phyloP scores from a whole-genome alignment of 2,888 invertebrate species.

The Tethea ocularis region DNA sequence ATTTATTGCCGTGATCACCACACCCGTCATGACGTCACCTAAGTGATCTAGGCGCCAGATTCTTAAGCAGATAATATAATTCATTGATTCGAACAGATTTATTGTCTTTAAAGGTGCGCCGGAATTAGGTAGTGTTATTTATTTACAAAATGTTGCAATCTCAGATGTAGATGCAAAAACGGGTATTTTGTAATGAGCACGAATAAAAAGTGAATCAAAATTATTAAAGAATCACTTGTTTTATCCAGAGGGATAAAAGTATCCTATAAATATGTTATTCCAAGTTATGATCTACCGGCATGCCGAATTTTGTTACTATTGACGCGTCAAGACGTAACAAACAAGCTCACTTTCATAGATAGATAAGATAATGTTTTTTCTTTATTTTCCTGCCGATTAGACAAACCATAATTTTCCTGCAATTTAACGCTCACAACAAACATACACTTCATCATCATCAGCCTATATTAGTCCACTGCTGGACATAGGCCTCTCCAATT shows the following conservation, averaged over 20 bases:
- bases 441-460: no score
- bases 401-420: neutral
- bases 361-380: neutral
- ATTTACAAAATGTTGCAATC: slow-evolving; percentile 4
- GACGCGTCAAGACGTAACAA: no score
- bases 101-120: slow-evolving; percentile 8
- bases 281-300: no score
- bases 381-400: neutral
- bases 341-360: no score
- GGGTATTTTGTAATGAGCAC: neutral
- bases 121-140: slow-evolving; percentile 1
- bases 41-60: slow-evolving; percentile 7
- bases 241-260: no score
- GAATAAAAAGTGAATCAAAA: neutral
- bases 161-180: neutral
- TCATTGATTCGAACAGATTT: slow-evolving; percentile 9
- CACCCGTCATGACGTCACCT: slow-evolving; percentile 8
- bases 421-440: neutral
- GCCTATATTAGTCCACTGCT: no score
- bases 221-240: no score
- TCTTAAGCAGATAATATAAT: slow-evolving; percentile 9
- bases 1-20: slow-evolving; percentile 3
- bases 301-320: no score
- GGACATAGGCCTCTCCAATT: no score
- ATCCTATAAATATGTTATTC: no score